Percentiles rank a stretch among this genome's conserved stretches.
Conservation (phyloP, 2,797 vertebrate species). For the Sandelia bainsii region DNA sequence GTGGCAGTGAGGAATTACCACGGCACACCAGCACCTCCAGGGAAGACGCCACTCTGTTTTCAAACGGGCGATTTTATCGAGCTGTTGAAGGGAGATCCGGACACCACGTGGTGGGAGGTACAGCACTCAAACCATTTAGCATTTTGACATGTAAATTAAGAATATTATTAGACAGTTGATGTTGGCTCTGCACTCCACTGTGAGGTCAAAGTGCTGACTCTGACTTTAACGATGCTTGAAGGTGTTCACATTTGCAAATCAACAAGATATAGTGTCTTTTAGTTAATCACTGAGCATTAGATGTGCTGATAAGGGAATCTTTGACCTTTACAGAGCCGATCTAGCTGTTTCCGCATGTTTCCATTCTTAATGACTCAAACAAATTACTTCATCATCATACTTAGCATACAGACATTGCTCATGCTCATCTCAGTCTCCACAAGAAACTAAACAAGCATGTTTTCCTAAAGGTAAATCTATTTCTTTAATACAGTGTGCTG, state of each 20-base stretch:
- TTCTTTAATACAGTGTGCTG: neutral
- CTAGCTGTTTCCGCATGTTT: neutral
- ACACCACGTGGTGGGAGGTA: conserved; percentile 97
- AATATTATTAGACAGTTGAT: neutral
- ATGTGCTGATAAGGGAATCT: no score
- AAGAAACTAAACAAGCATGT: neutral
- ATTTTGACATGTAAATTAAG: neutral
- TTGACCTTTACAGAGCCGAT: no score
- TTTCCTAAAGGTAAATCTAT: neutral
- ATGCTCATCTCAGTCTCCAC: neutral
- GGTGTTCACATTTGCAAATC: neutral
- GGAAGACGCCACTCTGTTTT: conserved; percentile 90
- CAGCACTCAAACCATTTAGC: neutral
- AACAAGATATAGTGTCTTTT: no score
- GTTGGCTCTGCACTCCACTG: neutral
- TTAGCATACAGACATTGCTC: neutral
- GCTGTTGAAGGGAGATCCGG: conserved; percentile 94
- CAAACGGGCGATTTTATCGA: conserved; percentile 95
- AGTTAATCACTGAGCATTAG: no score
- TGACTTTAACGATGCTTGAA: no score
- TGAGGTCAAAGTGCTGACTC: no score
- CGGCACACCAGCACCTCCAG: conserved; percentile 89
- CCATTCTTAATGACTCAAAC: neutral
- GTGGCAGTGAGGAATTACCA: conserved; percentile 95
- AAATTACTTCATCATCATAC: neutral